Conservation (phyloP, 2,888 invertebrate species). For the Oscheius myriophilus region DNA sequence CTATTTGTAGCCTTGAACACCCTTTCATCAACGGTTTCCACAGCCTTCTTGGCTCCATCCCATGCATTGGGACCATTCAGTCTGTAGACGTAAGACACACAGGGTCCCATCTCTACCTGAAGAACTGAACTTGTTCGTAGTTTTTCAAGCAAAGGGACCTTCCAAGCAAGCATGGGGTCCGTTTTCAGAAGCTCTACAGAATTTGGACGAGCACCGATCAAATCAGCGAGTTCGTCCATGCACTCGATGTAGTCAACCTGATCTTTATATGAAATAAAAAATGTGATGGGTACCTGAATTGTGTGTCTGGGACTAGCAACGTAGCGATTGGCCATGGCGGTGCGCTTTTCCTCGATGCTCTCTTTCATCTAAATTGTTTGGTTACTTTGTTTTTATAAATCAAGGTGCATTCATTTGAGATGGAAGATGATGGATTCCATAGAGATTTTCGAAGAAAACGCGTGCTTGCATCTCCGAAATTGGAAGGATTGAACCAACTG, state of each 20-base stretch:
- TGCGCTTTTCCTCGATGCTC: slow-evolving; percentile 69
- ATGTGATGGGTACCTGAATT: slow-evolving; percentile 72
- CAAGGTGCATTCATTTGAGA: slow-evolving; percentile 25
- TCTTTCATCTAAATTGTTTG: slow-evolving; percentile 65
- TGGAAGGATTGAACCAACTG: slow-evolving; percentile 73
- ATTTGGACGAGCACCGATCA: slow-evolving; percentile 71
- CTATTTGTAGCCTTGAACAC: slow-evolving; percentile 13
- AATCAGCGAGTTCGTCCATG: slow-evolving; percentile 73
- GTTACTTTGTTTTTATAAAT: too few species aligned
- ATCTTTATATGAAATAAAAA: too few species aligned
- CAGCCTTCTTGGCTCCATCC: slow-evolving; percentile 70
- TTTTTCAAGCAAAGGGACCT: background rate
- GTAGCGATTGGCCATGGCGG: slow-evolving; percentile 54
- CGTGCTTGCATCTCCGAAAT: slow-evolving; percentile 74
- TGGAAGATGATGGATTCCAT: slow-evolving; percentile 40
- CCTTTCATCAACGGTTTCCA: slow-evolving; percentile 25
- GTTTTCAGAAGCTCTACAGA: slow-evolving; percentile 61
- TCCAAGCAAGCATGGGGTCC: slow-evolving; percentile 35
- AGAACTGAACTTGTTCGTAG: too few species aligned
- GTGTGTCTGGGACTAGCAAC: slow-evolving; percentile 71
- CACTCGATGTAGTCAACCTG: slow-evolving; percentile 71
- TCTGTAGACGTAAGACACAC: slow-evolving; percentile 45
- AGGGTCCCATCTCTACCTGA: slow-evolving; percentile 46
- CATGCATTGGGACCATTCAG: slow-evolving; percentile 71
- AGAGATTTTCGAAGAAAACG: slow-evolving; percentile 69